These are phyloP conservation scores for Crossaster papposus DNA, from an alignment of 53 echinoderm and acorn worm species.

Conservation along the genomic window DNA sequence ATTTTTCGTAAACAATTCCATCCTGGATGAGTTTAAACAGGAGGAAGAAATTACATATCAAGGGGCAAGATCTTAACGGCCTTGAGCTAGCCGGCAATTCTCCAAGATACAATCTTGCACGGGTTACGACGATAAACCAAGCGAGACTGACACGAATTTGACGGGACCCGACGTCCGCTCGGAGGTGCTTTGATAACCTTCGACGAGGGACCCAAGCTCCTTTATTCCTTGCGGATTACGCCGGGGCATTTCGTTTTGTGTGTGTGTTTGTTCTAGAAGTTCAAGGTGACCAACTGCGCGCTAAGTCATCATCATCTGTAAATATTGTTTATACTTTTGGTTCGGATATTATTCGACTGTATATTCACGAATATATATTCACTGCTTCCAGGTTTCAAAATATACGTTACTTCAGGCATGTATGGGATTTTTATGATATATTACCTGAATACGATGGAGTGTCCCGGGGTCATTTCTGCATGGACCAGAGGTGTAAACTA, in stretches of 20 bases:
- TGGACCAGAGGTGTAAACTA: too few species aligned
- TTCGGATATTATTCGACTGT: neutral
- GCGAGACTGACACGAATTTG: neutral
- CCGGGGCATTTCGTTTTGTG: too few species aligned
- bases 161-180: neutral
- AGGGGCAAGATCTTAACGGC: neutral
- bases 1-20: neutral
- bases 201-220: neutral
- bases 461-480: too few species aligned
- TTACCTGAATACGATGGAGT: too few species aligned
- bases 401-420: too few species aligned
- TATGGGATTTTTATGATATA: too few species aligned
- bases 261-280: neutral
- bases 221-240: neutral
- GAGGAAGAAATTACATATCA: neutral
- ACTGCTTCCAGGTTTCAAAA: too few species aligned
- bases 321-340: neutral
- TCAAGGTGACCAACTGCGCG: neutral
- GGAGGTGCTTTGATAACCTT: slow-evolving; percentile 7
- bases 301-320: neutral
- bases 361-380: too few species aligned
- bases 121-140: neutral
- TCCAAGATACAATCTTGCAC: neutral
- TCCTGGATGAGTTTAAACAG: neutral
- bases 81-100: neutral